Percentiles rank a stretch among this genome's conserved stretches.
These are phyloP conservation scores for Paraplagusia blochii DNA, from an alignment of 2,113 vertebrate genomes.

Conservation along the genomic window DNA sequence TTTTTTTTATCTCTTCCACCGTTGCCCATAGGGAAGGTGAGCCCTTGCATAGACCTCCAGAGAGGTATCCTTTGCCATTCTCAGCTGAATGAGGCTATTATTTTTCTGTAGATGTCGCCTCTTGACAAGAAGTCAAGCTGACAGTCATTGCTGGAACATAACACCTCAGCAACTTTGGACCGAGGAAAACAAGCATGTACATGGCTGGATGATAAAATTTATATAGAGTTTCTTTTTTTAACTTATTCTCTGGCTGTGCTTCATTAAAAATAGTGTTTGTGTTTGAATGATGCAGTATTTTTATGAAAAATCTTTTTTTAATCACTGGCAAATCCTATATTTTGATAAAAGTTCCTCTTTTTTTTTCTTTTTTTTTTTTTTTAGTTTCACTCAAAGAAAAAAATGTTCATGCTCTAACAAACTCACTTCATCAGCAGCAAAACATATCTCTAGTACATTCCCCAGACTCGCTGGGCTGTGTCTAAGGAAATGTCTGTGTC, in stretches of 20 bases:
- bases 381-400: too few species aligned
- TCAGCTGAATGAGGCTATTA: slow-evolving; percentile 31
- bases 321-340: too few species aligned
- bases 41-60: slow-evolving; percentile 39
- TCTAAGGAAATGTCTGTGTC: too few species aligned
- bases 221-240: neutral
- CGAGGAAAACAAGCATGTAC: neutral
- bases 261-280: neutral
- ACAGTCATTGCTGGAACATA: slow-evolving; percentile 8
- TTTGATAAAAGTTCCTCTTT: too few species aligned
- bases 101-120: slow-evolving; percentile 24
- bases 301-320: too few species aligned
- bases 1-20: slow-evolving; percentile 18
- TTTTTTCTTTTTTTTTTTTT: too few species aligned
- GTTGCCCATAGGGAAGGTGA: slow-evolving; percentile 53
- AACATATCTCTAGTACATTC: too few species aligned
- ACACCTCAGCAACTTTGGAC: slow-evolving; percentile 6
- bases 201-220: neutral
- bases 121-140: slow-evolving; percentile 32
- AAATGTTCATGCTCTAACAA: too few species aligned
- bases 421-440: too few species aligned
- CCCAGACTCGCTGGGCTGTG: too few species aligned
- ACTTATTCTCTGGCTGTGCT: neutral
- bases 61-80: slow-evolving; percentile 44
- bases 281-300: too few species aligned